Percentiles rank a stretch among this genome's conserved stretches.
phyloP scores from a whole-genome alignment of 2,888 invertebrate genomes.

The Agrilus biguttatus region DNA sequence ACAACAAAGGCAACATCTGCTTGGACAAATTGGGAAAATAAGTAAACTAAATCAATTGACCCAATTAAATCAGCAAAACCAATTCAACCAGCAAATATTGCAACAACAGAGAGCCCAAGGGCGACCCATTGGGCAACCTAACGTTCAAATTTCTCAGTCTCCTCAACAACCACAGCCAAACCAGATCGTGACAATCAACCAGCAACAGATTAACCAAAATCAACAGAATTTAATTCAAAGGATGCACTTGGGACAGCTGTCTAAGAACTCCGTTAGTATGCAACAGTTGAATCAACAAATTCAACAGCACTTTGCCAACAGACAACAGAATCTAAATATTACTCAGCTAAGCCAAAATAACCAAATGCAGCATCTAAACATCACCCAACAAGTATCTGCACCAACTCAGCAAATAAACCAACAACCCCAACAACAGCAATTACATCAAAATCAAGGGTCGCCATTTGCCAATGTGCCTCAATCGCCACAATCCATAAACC shows the following conservation, averaged over 20 bases:
- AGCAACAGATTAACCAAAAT: conserved; percentile 6
- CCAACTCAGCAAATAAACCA: background rate
- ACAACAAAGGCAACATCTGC: conserved; percentile 6
- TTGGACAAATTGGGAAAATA: conserved; percentile 2
- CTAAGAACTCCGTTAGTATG: conserved; percentile 3
- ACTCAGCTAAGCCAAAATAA: background rate
- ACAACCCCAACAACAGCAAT: conserved; percentile 5
- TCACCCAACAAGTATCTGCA: no score
- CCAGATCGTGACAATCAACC: conserved; percentile 3
- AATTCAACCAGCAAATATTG: conserved; percentile 4
- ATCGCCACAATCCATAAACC: background rate
- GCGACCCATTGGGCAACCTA: conserved; percentile 3
- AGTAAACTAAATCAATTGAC: conserved; percentile 31
- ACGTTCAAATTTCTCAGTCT: conserved; percentile 3
- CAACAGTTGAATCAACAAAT: conserved; percentile 5
- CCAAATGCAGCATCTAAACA: no score
- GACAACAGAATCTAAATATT: background rate
- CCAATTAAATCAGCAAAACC: conserved; percentile 12
- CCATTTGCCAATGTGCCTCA: background rate
- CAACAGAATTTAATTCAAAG: conserved; percentile 13
- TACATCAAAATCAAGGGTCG: conserved; percentile 5
- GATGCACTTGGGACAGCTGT: conserved; percentile 6
- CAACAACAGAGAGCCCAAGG: conserved; percentile 5
- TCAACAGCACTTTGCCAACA: conserved; percentile 6
- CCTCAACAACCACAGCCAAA: conserved; percentile 5